Base-by-base conservation (phyloP, 2,113 vertebrate genomes). In the Saccopteryx bilineata region DNA sequence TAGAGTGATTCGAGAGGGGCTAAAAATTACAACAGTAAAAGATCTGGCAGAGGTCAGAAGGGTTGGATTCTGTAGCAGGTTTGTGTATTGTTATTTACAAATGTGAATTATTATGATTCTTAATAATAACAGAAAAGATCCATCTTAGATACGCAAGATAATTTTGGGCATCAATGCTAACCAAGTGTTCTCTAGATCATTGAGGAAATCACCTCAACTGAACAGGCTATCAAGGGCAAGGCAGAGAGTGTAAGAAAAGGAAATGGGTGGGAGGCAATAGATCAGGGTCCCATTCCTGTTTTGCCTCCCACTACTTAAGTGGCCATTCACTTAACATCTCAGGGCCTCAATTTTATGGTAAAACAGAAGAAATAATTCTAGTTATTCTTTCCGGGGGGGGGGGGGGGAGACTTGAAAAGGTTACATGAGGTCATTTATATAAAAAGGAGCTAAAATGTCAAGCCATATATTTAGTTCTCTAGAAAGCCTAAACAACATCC, bases 91-190 rank as follows among this genome's bases (percentile, higher is more conserved):
- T 87, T 54, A 69, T 87, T 92, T 56, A 92, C 26, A 90, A 56
- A 80, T 75, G 26, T 75, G 33, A 90, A 50, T 54, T 81, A 31
- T 74, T 74, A 10, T 21, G 14, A 61, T 91, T 84, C 65, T 84
- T 87, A 90, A 65, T 26, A 88, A 89, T 72, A 83, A 75, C 52
- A 61, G 52, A 78, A 96, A 92, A 74, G 60, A 50, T 24, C 33
- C 24, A 33, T 52, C 26, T 76, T 88, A 58, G 9, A 23, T 71
- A 39, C 76, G 76, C 50, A 79, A 83, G 54, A 21, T 52, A 56
- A 3, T 54, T 92, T 87, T 54, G 19, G 72, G 56, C 48, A 54
- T 90, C 23, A 18, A 1, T 79, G 74, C 8, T 56, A 79, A 56
- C 66, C 61, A 78, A 24, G 58, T 90, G 21, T 88, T 94, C 28